Evolutionary conservation across 1,140 invertebrate genomes (phyloP).

Genomic region (Drosophila malerkotliana): DNA sequence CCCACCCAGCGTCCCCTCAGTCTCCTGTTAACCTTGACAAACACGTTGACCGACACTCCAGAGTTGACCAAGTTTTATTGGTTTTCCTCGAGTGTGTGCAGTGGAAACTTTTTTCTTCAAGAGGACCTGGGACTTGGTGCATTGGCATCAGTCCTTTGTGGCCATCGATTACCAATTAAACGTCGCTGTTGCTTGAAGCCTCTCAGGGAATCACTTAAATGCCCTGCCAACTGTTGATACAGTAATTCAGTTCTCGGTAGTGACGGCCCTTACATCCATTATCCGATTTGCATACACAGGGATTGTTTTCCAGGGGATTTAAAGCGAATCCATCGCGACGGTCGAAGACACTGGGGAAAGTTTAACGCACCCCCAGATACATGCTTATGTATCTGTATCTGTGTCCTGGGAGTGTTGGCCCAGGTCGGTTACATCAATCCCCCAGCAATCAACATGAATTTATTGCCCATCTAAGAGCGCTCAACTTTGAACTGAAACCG

Average conservation of each 20-base stretch:
- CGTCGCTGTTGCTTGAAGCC: neutral
- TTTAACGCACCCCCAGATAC: slow-evolving; percentile 21
- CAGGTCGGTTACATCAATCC: slow-evolving; percentile 51
- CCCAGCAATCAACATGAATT: slow-evolving; percentile 40
- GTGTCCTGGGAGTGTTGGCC: slow-evolving; percentile 37
- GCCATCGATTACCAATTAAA: slow-evolving; percentile 40
- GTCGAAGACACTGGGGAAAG: slow-evolving; percentile 24
- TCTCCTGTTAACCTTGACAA: slow-evolving; percentile 38
- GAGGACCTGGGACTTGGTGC: neutral
- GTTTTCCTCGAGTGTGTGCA: slow-evolving; percentile 41
- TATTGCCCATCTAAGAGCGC: slow-evolving; percentile 31
- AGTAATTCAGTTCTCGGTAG: slow-evolving; percentile 9
- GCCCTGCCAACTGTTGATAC: slow-evolving; percentile 21
- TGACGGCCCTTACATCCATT: slow-evolving; percentile 17
- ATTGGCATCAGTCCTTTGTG: neutral
- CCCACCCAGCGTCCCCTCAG: neutral
- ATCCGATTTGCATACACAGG: slow-evolving; percentile 42
- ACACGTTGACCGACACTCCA: slow-evolving; percentile 36
- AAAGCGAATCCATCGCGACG: slow-evolving; percentile 12
- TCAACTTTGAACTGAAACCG: slow-evolving; percentile 65
- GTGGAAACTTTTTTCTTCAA: slow-evolving; percentile 29
- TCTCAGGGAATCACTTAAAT: slow-evolving; percentile 7
- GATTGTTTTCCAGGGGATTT: slow-evolving; percentile 14
- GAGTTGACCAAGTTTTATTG: slow-evolving; percentile 72
- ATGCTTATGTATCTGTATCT: slow-evolving; percentile 21